Conservation (phyloP, 2,113 vertebrate species). For the Grammomys dolichurus region DNA sequence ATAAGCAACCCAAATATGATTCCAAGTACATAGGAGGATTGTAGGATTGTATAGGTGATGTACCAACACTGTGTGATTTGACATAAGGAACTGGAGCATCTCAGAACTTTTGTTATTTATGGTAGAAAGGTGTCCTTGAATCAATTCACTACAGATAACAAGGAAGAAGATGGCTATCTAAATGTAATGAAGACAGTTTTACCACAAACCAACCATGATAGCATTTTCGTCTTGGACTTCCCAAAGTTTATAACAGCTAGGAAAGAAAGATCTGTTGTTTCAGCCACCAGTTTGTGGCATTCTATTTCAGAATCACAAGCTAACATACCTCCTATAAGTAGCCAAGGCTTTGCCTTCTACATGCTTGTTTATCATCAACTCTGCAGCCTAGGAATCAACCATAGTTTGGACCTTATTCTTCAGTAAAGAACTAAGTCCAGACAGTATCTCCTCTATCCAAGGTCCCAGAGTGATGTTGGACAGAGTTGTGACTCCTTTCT, state of each 20-base stretch:
- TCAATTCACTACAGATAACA: neutral
- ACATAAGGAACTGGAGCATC: neutral
- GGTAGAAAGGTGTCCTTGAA: neutral
- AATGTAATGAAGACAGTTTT: neutral
- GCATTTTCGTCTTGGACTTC: neutral
- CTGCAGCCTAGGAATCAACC: neutral
- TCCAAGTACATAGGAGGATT: neutral
- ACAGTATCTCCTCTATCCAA: conserved; percentile 21
- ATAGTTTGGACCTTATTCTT: neutral
- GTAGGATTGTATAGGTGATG: neutral
- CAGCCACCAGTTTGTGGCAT: neutral
- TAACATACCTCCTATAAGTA: neutral
- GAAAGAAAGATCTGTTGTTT: neutral
- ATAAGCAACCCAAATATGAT: neutral
- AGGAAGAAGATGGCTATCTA: neutral
- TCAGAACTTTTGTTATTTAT: neutral
- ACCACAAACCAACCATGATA: neutral
- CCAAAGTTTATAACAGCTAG: neutral
- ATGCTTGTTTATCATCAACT: neutral
- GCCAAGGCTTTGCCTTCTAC: neutral
- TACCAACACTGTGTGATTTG: neutral
- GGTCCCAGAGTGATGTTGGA: neutral
- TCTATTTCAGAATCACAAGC: neutral
- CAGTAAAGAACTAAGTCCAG: neutral
- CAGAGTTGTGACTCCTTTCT: neutral